Conservation (phyloP, 2,113 vertebrate species). For the Dendropsophus ebraccatus region DNA sequence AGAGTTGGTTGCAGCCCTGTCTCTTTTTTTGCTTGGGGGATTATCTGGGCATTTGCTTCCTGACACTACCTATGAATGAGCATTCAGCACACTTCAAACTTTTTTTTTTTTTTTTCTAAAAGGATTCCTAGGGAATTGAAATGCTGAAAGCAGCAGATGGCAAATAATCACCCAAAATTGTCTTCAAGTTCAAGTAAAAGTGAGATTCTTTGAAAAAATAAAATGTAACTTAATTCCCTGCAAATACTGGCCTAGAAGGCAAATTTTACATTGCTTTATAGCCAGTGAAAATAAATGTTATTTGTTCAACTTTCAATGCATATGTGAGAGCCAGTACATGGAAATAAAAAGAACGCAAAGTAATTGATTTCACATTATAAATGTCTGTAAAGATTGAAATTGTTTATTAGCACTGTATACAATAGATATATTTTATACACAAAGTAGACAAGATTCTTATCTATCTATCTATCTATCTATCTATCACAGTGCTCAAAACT, state of each 20-base stretch:
- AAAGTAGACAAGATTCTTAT: too few species aligned
- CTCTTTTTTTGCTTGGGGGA: slow-evolving; percentile 62
- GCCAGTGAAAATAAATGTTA: neutral
- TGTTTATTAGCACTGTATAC: too few species aligned
- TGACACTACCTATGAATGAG: slow-evolving; percentile 56
- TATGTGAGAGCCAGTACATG: neutral
- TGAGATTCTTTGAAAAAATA: slow-evolving; percentile 35
- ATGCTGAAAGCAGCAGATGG: slow-evolving; percentile 54
- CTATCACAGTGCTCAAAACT: too few species aligned
- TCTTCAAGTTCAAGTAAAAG: slow-evolving; percentile 30
- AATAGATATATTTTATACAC: too few species aligned
- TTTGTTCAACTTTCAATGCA: neutral
- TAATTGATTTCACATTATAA: neutral
- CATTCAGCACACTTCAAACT: slow-evolving; percentile 48
- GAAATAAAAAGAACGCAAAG: neutral
- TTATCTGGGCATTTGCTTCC: slow-evolving; percentile 53
- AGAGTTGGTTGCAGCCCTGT: slow-evolving; percentile 81
- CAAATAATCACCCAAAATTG: slow-evolving; percentile 44
- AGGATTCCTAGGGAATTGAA: slow-evolving; percentile 16
- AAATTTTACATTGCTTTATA: neutral
- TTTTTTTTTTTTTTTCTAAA: slow-evolving; percentile 2
- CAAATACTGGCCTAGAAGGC: neutral
- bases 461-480: too few species aligned
- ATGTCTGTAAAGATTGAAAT: neutral
- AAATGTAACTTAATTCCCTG: neutral